These are phyloP conservation scores for Chlorospingus flavigularis DNA, from an alignment of 2,797 vertebrate genomes.

Conservation along the genomic window DNA sequence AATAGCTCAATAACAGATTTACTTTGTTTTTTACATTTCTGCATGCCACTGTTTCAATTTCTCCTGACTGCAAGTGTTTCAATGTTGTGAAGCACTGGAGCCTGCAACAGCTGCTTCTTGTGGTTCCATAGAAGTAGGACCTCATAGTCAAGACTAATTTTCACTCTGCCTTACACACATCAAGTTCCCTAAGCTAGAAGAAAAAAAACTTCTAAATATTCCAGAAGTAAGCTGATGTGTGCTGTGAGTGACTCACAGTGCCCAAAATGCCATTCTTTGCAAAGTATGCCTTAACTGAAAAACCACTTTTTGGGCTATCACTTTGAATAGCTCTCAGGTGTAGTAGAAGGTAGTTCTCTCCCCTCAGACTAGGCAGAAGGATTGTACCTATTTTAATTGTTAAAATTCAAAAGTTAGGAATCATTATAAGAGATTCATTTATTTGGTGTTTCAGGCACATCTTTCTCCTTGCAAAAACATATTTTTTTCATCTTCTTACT, in stretches of 20 bases:
- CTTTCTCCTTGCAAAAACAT: not conserved
- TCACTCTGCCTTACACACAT: not conserved
- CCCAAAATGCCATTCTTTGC: not conserved
- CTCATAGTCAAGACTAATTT: not conserved
- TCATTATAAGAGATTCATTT: not conserved
- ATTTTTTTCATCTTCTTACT: not conserved
- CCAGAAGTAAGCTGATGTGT: not conserved
- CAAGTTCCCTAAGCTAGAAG: not conserved
- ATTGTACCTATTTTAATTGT: not conserved
- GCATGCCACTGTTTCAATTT: not conserved
- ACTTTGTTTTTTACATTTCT: not conserved
- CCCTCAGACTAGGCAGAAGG: not conserved
- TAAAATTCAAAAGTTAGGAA: not conserved
- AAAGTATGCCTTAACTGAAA: not conserved
- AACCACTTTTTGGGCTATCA: not conserved
- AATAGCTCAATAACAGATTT: not conserved
- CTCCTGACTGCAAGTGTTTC: not conserved
- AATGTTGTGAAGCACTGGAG: not conserved
- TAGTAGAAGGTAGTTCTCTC: not conserved
- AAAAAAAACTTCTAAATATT: not conserved
- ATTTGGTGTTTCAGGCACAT: not conserved
- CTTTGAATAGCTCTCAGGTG: not conserved
- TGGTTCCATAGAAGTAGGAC: not conserved
- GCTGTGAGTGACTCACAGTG: not conserved
- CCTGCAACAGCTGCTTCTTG: not conserved